Base-by-base conservation (phyloP, 37 sponge, comb jelly and placozoan genomes). In the Diacarnus erythraeanus region DNA sequence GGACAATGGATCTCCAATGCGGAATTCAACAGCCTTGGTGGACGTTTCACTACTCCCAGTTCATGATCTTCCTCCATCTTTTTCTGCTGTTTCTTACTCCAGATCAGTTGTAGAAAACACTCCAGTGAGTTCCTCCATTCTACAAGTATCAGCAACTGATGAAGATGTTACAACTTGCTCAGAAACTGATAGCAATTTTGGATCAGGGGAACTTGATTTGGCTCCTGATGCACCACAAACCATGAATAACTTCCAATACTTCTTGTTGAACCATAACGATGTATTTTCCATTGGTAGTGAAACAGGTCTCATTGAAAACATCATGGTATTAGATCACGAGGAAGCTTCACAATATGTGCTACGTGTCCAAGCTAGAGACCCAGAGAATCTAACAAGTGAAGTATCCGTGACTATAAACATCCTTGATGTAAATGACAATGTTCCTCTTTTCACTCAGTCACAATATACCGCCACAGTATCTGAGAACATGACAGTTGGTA, bases 31-130 rank as follows among this genome's bases (percentile, higher is more conserved):
- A 33, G 80, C 73, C 31, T 69, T 34, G 22, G 77, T 92, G 17
- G 37, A 41, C 6, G 66, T 95, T 35, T 69, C 64, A 15, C 69
- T 95, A 33, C 21, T 31, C 0, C 90, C 89, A 47, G 77, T 66
- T 1, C 92, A 95, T 66, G 93, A 92, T 59, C 77, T 91, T 27
- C n/a, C 66, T 33, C 96, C 96, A n/a, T 29, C 70, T 5, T 92
- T 95, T 60, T 57, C 64, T n/a, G 43, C 33, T 23, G 2, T 57
- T 22, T 10, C 29, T 12, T 92, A 84, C 85, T 79, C 21, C 6
- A 57, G 40, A 30, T 18, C 4, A 0, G 68, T 92, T 27, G 41
- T 39, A 12, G 92, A 92, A 35, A 42, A 26, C 31, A 47, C 25
- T 0, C 26, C 22, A 3, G 38, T 39, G 22, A 42, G 43, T 27